Evolutionary conservation across 1,140 invertebrate genomes (phyloP).

Genomic region (Mercenaria mercenaria): DNA sequence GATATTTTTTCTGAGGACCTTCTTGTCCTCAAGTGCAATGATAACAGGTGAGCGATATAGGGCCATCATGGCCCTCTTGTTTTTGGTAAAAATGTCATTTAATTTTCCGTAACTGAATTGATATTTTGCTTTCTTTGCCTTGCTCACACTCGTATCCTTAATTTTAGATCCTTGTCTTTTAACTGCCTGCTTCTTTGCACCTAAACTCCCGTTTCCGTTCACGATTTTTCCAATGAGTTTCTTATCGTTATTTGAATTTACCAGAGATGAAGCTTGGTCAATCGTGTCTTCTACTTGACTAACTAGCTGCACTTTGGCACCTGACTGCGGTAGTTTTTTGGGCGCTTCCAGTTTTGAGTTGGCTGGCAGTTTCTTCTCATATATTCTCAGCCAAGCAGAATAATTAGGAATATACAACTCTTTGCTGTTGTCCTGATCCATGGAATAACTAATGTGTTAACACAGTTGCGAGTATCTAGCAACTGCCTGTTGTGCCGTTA

Average conservation of each 20-base stretch:
- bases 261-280: neutral
- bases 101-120: neutral
- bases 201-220: neutral
- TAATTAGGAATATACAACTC: neutral
- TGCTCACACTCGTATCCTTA: neutral
- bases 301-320: neutral
- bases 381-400: neutral
- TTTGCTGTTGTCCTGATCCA: neutral
- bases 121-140: neutral
- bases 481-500: too few species aligned
- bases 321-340: neutral
- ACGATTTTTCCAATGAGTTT: neutral
- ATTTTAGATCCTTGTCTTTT: neutral
- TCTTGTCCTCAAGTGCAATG: too few species aligned
- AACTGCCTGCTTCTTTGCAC: neutral
- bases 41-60: too few species aligned
- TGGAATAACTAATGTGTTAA: neutral
- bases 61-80: too few species aligned
- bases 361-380: neutral
- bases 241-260: neutral
- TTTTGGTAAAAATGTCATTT: constrained; percentile 11
- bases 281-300: neutral
- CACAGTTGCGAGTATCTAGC: too few species aligned
- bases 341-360: neutral
- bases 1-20: too few species aligned